These are phyloP conservation scores for Nephrotoma flavescens DNA, from an alignment of 2,888 invertebrate genomes.

Conservation along the genomic window DNA sequence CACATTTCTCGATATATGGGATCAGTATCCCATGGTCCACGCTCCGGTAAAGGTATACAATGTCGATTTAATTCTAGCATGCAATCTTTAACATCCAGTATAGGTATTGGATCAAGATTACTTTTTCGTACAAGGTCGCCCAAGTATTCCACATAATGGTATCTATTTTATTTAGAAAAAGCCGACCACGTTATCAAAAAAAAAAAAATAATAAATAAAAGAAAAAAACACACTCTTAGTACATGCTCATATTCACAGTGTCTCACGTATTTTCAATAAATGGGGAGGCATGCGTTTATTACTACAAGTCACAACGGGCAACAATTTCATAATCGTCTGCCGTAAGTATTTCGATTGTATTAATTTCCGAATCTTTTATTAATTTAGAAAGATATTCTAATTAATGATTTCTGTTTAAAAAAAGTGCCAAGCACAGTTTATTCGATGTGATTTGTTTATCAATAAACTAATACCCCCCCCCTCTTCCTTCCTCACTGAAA, in stretches of 20 bases:
- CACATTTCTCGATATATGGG: constrained; percentile 72
- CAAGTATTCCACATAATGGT: constrained; percentile 90
- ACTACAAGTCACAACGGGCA: constrained; percentile 43
- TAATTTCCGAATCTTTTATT: constrained; percentile 54
- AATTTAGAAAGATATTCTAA: constrained; percentile 73
- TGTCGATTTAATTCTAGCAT: constrained; percentile 74
- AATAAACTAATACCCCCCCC: neutral
- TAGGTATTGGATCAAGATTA: constrained; percentile 75
- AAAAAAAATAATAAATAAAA: neutral
- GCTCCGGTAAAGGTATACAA: constrained; percentile 69
- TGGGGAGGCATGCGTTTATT: constrained; percentile 58
- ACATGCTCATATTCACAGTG: constrained; percentile 7
- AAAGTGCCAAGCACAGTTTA: neutral
- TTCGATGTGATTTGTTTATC: neutral
- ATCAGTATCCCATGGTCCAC: constrained; percentile 68
- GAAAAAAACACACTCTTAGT: constrained; percentile 10
- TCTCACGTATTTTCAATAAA: constrained; percentile 43
- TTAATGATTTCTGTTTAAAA: constrained; percentile 63
- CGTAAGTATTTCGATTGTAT: constrained; percentile 61
- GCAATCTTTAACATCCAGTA: constrained; percentile 76
- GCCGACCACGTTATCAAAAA: constrained; percentile 11
- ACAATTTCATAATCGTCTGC: constrained; percentile 72
- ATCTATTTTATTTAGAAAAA: constrained; percentile 45
- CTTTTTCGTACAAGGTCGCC: constrained; percentile 71
- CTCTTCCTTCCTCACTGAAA: too few relatives aligned